Conservation (phyloP, 2,113 vertebrate genomes). For the Baryphthengus martii region DNA sequence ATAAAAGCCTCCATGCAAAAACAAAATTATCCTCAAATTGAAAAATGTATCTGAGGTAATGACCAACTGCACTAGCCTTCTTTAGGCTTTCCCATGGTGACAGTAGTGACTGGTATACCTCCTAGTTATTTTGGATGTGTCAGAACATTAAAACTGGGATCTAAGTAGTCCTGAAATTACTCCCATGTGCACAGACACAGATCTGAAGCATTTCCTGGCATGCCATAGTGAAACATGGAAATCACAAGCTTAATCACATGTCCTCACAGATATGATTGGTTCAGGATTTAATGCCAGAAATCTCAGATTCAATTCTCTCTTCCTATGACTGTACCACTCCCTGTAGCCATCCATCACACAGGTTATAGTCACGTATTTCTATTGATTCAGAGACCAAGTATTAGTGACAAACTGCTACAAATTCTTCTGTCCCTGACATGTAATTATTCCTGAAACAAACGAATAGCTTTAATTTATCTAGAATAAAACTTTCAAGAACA, state of each 20-base stretch:
- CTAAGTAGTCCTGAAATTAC: background rate
- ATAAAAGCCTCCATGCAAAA: background rate
- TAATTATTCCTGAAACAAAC: conserved; percentile 34
- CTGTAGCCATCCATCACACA: background rate
- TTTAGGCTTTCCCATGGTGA: background rate
- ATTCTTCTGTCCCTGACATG: background rate
- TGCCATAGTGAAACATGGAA: background rate
- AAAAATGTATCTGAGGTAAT: background rate
- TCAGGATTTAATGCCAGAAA: background rate
- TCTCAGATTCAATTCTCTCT: background rate
- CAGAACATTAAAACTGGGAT: background rate
- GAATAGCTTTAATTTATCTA: conserved; percentile 29
- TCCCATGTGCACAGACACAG: background rate
- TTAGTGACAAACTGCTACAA: conserved; percentile 4
- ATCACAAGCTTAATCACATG: background rate
- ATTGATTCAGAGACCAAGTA: conserved; percentile 28
- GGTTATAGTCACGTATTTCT: background rate
- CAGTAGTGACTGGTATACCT: background rate
- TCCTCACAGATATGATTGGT: background rate
- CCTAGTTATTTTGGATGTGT: background rate
- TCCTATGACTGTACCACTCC: background rate
- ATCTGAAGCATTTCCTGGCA: background rate
- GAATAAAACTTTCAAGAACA: conserved; percentile 17
- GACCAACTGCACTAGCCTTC: background rate
- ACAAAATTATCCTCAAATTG: background rate